Conservation (phyloP, 2,113 vertebrate species). For the Chaetodon trifascialis region DNA sequence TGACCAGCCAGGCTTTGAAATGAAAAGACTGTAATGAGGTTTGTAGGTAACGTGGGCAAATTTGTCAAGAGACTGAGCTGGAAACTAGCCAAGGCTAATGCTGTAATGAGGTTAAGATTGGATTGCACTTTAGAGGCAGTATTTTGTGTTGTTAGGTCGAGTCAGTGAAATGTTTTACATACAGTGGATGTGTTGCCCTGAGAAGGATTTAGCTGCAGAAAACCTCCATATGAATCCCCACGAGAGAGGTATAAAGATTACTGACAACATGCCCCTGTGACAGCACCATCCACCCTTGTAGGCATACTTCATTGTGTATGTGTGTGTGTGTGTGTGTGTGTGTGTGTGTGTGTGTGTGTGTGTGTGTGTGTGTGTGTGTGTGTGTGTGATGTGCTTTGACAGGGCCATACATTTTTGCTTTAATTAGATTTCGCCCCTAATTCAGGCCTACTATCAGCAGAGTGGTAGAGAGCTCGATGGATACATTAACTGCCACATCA, state of each 20-base stretch:
- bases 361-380: constrained; percentile 25
- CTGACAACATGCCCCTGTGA: constrained; percentile 48
- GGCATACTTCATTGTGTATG: constrained; percentile 40
- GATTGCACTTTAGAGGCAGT: neutral
- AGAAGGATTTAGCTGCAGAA: constrained; percentile 33
- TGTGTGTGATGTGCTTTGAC: constrained; percentile 55
- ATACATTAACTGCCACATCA: constrained; percentile 18
- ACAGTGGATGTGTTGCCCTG: constrained; percentile 1
- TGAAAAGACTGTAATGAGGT: neutral
- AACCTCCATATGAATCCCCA: constrained; percentile 44
- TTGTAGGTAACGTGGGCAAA: neutral
- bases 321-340: too few species aligned
- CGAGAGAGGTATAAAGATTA: constrained; percentile 24
- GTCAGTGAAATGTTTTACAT: neutral
- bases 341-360: constrained; percentile 28
- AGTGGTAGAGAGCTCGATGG: constrained; percentile 15
- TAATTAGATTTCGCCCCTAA: constrained; percentile 71
- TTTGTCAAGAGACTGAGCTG: neutral
- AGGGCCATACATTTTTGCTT: constrained; percentile 67
- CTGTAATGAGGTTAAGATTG: constrained; percentile 18
- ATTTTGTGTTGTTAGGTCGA: constrained; percentile 2
- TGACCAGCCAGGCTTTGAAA: neutral
- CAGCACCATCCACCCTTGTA: constrained; percentile 27
- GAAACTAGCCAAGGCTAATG: neutral
- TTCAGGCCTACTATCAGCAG: constrained; percentile 40